Evolutionary conservation across 2,888 invertebrate genomes (phyloP).

Genomic region (Omphaloscelis lunosa): DNA sequence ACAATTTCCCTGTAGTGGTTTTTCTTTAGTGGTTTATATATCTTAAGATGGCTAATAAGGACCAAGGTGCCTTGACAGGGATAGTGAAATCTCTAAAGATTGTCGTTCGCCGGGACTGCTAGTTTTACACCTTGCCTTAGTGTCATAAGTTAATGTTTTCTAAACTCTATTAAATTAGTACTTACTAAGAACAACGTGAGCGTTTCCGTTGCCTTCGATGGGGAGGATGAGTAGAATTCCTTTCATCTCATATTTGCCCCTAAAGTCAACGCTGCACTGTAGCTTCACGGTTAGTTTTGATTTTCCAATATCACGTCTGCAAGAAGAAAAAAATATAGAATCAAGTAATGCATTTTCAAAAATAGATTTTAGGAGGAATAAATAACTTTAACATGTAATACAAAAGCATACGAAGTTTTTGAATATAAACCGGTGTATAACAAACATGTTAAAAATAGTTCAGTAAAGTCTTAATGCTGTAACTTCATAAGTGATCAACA

Average conservation of each 20-base stretch:
- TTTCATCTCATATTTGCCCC: conserved; percentile 75
- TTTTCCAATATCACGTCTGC: conserved; percentile 64
- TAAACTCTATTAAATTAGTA: conserved; percentile 18
- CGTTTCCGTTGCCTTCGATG: conserved; percentile 75
- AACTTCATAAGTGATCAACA: background rate
- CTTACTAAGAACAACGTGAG: conserved; percentile 74
- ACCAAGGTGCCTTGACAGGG: background rate
- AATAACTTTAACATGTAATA: background rate
- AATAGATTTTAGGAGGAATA: background rate
- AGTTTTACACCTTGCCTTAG: background rate
- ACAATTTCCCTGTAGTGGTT: background rate
- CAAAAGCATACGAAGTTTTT: background rate
- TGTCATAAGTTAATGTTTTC: too few relatives aligned
- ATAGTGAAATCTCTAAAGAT: background rate
- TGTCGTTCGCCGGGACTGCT: background rate
- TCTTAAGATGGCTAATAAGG: background rate
- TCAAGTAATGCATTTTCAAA: background rate
- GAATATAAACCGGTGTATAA: too few relatives aligned
- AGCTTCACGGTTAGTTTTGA: conserved; percentile 67
- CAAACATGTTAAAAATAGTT: background rate
- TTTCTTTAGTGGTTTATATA: too few relatives aligned
- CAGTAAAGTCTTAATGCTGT: background rate
- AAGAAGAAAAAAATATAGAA: conserved; percentile 36
- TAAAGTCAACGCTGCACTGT: conserved; percentile 70
- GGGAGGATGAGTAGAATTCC: conserved; percentile 73